Conservation (phyloP, 2,797 vertebrate genomes). For the Acropternis orthonyx region DNA sequence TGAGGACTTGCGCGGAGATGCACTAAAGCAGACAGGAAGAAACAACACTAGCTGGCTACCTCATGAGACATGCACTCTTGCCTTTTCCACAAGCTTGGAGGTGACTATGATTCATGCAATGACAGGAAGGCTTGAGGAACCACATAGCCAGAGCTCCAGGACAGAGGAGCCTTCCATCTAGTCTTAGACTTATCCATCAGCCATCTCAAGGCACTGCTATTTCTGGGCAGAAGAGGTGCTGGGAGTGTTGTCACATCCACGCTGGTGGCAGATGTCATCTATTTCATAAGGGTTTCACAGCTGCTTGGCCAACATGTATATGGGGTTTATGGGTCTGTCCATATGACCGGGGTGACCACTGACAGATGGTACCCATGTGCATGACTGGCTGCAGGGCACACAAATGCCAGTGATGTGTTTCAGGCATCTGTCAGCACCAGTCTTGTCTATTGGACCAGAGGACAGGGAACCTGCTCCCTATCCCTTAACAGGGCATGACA, state of each 20-base stretch:
- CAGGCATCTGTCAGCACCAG: neutral
- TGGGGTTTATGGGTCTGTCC: neutral
- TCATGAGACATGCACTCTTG: neutral
- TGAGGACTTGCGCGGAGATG: neutral
- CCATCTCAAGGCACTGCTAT: neutral
- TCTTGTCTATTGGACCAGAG: neutral
- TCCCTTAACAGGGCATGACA: neutral
- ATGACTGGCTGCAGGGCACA: neutral
- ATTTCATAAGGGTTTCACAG: neutral
- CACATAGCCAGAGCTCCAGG: neutral
- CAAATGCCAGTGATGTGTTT: neutral
- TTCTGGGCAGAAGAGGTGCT: neutral
- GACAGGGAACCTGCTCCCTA: neutral
- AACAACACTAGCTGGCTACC: neutral
- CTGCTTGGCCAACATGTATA: neutral
- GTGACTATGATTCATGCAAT: neutral
- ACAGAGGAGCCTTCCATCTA: neutral
- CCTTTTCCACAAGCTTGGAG: neutral
- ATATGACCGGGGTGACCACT: neutral
- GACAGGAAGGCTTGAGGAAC: neutral
- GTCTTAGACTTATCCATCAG: neutral
- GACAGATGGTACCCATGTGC: neutral
- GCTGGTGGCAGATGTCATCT: neutral
- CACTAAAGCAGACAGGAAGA: conserved; percentile 17
- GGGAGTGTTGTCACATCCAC: neutral